Evolutionary conservation across 2,113 vertebrate genomes (phyloP).

Genomic region (Sarotherodon lohbergeri): DNA sequence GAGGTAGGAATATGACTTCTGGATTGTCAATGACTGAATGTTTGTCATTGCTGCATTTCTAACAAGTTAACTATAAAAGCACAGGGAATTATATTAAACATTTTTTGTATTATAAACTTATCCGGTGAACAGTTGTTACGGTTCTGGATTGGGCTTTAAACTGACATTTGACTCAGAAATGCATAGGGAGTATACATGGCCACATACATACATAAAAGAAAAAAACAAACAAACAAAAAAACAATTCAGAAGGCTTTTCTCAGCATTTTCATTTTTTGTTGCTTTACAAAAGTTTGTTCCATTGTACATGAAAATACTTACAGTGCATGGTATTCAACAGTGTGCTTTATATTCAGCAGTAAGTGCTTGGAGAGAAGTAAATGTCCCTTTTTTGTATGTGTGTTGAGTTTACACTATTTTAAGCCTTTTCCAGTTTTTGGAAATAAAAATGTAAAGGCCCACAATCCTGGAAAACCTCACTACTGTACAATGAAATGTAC

Average conservation of each 20-base stretch:
- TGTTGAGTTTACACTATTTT: neutral
- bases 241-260: slow-evolving; percentile 73
- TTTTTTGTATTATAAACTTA: neutral
- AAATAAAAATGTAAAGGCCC: neutral
- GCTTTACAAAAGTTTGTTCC: slow-evolving; percentile 41
- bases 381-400: neutral
- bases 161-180: slow-evolving; percentile 48
- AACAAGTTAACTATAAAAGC: neutral
- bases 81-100: neutral
- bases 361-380: slow-evolving; percentile 6
- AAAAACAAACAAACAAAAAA: neutral
- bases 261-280: slow-evolving; percentile 47
- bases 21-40: neutral
- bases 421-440: neutral
- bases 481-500: slow-evolving; percentile 56
- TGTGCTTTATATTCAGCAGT: slow-evolving; percentile 47
- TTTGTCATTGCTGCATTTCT: neutral
- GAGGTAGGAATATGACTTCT: too few relatives aligned
- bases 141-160: slow-evolving; percentile 45
- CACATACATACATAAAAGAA: slow-evolving; percentile 57
- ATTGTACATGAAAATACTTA: slow-evolving; percentile 50
- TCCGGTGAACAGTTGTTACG: neutral
- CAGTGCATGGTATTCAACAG: slow-evolving; percentile 51
- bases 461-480: neutral
- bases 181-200: slow-evolving; percentile 56